These are phyloP conservation scores for Sphinx pinastri DNA, from an alignment of 2,888 invertebrate species.

Conservation along the genomic window DNA sequence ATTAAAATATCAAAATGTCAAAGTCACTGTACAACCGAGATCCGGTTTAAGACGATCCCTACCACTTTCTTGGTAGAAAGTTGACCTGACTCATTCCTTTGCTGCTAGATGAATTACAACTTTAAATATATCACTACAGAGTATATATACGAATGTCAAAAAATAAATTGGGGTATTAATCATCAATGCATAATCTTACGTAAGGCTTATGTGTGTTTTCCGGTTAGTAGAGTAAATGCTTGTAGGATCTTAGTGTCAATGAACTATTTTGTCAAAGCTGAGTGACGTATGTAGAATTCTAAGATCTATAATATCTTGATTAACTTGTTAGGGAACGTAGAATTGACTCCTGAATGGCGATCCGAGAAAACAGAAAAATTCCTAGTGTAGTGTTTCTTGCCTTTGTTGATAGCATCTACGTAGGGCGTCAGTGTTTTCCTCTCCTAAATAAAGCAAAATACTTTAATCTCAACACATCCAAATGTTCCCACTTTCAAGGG, in stretches of 20 bases:
- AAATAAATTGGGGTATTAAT: slow-evolving; percentile 42
- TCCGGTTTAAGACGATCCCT: slow-evolving; percentile 59
- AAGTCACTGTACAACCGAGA: slow-evolving; percentile 41
- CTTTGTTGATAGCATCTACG: no score
- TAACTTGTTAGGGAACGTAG: no score
- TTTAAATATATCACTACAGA: slow-evolving; percentile 24
- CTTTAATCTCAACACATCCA: no score
- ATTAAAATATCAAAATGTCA: slow-evolving; percentile 47
- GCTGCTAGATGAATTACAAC: slow-evolving; percentile 29
- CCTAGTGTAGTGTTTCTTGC: no score
- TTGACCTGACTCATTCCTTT: slow-evolving; percentile 37
- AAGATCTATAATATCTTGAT: no score
- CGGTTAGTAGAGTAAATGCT: slow-evolving; percentile 64
- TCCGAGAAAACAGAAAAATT: no score
- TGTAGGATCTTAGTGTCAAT: slow-evolving; percentile 33
- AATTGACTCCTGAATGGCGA: no score
- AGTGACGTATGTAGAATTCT: slow-evolving; percentile 17
- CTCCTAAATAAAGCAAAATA: no score
- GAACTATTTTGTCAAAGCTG: slow-evolving; percentile 26
- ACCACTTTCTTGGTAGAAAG: slow-evolving; percentile 60
- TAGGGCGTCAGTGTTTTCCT: no score
- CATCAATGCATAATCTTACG: slow-evolving; percentile 54
- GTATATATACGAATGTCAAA: slow-evolving; percentile 31
- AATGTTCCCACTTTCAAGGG: no score
- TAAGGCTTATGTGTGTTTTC: slow-evolving; percentile 66